phyloP scores from a whole-genome alignment of 2,113 vertebrate species.

The Uria lomvia region DNA sequence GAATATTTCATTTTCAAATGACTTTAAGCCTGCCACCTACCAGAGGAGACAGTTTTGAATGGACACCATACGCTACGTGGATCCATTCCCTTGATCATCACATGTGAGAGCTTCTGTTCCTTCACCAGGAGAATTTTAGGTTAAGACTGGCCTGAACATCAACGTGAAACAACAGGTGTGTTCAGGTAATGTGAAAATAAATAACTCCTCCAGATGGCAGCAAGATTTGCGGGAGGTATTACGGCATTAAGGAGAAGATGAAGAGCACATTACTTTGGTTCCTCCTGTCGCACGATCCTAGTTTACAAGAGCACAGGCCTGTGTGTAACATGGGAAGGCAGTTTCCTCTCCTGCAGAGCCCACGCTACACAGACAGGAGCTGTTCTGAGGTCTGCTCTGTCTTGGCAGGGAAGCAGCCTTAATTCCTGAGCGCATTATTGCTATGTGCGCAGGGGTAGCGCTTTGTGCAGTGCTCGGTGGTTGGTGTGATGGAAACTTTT shows the following conservation, averaged over 20 bases:
- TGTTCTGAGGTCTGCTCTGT: not conserved
- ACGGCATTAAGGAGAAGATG: not conserved
- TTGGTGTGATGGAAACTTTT: not conserved
- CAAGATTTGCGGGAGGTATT: not conserved
- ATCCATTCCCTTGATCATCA: not conserved
- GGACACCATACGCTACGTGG: not conserved
- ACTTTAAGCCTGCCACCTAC: not conserved
- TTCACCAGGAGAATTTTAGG: not conserved
- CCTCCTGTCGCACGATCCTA: not conserved
- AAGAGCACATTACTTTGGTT: not conserved
- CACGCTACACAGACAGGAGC: not conserved
- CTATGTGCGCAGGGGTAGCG: fast-evolving
- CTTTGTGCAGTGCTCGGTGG: not conserved
- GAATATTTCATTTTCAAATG: not conserved
- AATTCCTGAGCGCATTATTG: not conserved
- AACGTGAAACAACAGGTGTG: not conserved
- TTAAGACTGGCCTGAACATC: not conserved
- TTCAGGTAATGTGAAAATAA: not conserved
- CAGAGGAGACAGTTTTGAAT: not conserved
- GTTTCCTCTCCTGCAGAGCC: not conserved
- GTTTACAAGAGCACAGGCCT: not conserved
- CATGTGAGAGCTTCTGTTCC: not conserved
- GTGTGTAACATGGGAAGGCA: not conserved
- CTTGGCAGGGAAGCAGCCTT: not conserved
- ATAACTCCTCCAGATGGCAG: not conserved